Evolutionary conservation across 2,888 invertebrate species (phyloP), one percentile per base, ranked within the genome.

Genomic region (Lydus trimaculatus): DNA sequence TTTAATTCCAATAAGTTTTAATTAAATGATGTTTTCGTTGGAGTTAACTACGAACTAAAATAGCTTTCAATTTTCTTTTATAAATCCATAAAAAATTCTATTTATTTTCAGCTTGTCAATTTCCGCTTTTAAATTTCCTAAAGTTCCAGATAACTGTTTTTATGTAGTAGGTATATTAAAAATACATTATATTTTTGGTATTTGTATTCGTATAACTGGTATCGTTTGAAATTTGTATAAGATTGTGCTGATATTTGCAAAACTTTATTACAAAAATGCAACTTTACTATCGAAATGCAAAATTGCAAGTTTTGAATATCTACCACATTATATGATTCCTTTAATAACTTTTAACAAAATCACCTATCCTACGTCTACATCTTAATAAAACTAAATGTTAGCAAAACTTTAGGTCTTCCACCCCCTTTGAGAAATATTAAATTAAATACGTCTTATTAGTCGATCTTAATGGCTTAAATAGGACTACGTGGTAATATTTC

Each of bases 221-320:
- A 5, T n/a, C 43, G 5, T 48, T 72, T 72, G 67, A 72, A 73
- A 76, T 73, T 75, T 73, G 65, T 67, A 63, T 72, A 69, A 72
- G 69, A 76, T 76, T 76, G 70, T 58, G 73, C 72, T 67, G 65
- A 72, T 71, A 70, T 69, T 71, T 66, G 9, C 0, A 64, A 69
- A 69, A 73, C 58, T 61, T 62, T 69, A 75, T 76, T 76, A 75
- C 73, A 73, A 28, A n/a, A 73, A 76, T 75, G 75, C 70, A 76
- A 75, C 69, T 74, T 76, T 71, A 72, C 69, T 74, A 77, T 75
- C 76, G 75, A 74, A 77, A 73, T 76, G 78, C 75, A 76, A 75
- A 74, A 69, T 73, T 72, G 75, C 75, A 74, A 63, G 52, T 74
- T 71, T 73, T 75, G 73, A 76, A 75, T 78, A 76, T 73, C 74